phyloP scores from a whole-genome alignment of 1,140 invertebrate species.

The honey bee (Apis mellifera) region DNA sequence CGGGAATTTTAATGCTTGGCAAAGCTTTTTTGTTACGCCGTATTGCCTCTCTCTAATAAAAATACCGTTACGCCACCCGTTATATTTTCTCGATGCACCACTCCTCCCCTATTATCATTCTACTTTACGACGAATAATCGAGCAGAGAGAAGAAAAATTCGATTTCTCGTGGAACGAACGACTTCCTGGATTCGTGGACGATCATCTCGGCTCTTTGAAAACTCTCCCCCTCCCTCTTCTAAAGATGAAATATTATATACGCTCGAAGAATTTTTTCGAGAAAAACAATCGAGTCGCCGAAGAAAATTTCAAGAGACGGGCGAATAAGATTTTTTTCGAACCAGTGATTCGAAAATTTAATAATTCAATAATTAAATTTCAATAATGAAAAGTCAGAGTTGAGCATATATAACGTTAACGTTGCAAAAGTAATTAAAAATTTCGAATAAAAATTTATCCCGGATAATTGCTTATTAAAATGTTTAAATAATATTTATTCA shows the following conservation, averaged over 20 bases:
- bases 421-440: too few relatives aligned
- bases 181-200: neutral
- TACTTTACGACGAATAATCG: slow-evolving; percentile 18
- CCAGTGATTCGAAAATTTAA: too few relatives aligned
- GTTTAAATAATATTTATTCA: too few relatives aligned
- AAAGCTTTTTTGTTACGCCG: slow-evolving; percentile 56
- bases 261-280: neutral
- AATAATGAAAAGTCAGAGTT: too few relatives aligned
- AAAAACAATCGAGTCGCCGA: neutral
- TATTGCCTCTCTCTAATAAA: slow-evolving; percentile 59
- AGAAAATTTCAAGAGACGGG: neutral
- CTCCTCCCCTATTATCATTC: slow-evolving; percentile 23
- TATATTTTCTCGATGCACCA: slow-evolving; percentile 54
- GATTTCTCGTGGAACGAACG: slow-evolving; percentile 11
- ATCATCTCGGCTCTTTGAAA: neutral
- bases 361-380: too few relatives aligned
- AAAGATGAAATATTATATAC: neutral
- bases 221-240: neutral
- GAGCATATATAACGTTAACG: too few relatives aligned
- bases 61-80: slow-evolving; percentile 67
- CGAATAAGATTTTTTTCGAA: too few relatives aligned
- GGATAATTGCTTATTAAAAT: too few relatives aligned
- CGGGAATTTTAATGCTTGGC: slow-evolving; percentile 53
- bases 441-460: too few relatives aligned
- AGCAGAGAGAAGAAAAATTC: neutral